Percentiles rank a stretch among this genome's conserved stretches.
Conservation (phyloP, 2,797 vertebrate genomes). For the Zalophus californianus region DNA sequence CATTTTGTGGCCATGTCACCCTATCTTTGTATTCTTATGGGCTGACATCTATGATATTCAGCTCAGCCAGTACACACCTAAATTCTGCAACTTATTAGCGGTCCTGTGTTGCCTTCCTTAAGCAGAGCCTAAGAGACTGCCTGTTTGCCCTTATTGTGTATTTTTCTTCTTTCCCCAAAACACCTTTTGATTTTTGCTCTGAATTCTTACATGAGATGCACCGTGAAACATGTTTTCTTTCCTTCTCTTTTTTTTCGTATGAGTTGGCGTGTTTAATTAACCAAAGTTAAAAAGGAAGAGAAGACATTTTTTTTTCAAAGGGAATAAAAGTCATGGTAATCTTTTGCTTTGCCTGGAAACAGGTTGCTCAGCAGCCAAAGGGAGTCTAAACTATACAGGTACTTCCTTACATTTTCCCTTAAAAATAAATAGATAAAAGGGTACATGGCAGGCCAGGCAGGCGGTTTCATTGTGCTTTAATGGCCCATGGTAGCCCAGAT, state of each 20-base stretch:
- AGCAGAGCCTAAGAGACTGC: background rate
- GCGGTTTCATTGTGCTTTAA: background rate
- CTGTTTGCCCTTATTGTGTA: background rate
- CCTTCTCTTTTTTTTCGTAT: background rate
- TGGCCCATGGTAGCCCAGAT: background rate
- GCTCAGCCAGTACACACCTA: rapidly evolving
- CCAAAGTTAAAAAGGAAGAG: background rate
- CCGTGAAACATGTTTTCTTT: background rate
- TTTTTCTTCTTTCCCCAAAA: background rate
- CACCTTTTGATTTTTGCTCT: background rate
- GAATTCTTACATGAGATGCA: background rate
- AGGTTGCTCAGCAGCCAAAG: background rate
- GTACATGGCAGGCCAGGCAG: background rate
- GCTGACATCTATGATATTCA: background rate
- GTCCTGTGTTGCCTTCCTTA: background rate
- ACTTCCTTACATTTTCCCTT: background rate
- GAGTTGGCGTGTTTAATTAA: background rate
- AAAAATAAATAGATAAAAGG: constrained; percentile 17
- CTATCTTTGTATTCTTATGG: background rate
- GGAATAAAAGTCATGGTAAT: background rate
- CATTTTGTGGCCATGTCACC: background rate
- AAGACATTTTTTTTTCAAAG: background rate
- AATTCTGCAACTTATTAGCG: background rate
- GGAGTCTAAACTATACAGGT: background rate
- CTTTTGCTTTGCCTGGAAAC: constrained; percentile 30